phyloP scores from a whole-genome alignment of 2,888 invertebrate genomes.

The Pristionchus japonicus region DNA sequence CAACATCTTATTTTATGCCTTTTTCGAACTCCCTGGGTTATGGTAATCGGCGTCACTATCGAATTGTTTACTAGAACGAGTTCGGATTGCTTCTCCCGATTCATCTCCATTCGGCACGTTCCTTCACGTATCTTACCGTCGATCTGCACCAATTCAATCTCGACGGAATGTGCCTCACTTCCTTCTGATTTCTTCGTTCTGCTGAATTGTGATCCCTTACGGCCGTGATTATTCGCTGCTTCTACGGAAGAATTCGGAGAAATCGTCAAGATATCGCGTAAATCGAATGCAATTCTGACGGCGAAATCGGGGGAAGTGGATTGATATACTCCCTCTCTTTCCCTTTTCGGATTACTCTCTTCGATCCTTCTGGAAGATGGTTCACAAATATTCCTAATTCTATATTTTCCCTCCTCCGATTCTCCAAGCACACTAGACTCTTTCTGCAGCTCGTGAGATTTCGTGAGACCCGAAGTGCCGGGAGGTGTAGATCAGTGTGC shows the following conservation, averaged over 20 bases:
- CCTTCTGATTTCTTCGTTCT: not conserved
- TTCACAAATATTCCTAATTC: not conserved
- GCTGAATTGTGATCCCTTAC: not conserved
- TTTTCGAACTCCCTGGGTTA: too few species aligned
- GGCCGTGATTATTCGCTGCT: not conserved
- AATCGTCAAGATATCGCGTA: not conserved
- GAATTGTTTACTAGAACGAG: too few species aligned
- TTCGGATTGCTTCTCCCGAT: too few species aligned
- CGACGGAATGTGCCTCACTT: not conserved
- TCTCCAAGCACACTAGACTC: not conserved
- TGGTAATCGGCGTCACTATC: too few species aligned
- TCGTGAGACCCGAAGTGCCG: too few species aligned
- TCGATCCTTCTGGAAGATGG: not conserved
- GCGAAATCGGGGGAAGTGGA: not conserved
- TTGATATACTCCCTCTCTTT: not conserved
- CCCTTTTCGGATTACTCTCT: not conserved
- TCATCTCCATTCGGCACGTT: too few species aligned
- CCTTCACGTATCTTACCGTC: not conserved
- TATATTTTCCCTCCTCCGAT: not conserved
- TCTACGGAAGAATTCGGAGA: not conserved
- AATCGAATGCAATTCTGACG: constrained; percentile 24
- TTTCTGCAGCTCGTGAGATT: not conserved
- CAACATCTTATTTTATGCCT: too few species aligned
- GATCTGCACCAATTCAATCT: not conserved
- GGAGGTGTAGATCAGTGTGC: not conserved